Evolutionary conservation across 1,140 invertebrate genomes (phyloP).

Genomic region (Yoshiicerus persimilis): DNA sequence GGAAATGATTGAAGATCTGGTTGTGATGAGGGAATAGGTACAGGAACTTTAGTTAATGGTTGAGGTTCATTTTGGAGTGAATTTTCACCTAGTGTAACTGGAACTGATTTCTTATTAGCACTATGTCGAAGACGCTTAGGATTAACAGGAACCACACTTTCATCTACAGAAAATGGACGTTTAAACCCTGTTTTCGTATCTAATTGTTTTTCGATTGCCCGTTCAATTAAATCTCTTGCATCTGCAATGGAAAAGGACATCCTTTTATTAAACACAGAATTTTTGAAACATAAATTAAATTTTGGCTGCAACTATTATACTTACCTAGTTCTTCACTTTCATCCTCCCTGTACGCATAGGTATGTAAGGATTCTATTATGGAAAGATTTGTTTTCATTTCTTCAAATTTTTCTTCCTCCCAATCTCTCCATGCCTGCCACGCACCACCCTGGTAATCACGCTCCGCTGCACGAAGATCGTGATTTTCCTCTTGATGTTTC

Average conservation of each 20-base stretch:
- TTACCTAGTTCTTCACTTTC: neutral
- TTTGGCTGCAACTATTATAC: too few species aligned
- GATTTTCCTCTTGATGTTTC: constrained; percentile 26
- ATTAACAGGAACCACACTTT: neutral
- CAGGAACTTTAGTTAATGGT: neutral
- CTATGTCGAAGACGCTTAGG: neutral
- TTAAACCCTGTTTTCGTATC: neutral
- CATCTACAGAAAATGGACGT: neutral
- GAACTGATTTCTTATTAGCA: neutral
- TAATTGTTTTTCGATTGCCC: neutral
- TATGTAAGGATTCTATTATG: constrained; percentile 28
- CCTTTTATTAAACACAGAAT: neutral
- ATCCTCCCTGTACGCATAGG: neutral
- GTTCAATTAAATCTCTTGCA: neutral
- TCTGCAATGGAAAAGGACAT: neutral
- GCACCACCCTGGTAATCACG: constrained; percentile 31
- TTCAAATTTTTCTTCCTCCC: neutral
- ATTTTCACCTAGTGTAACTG: neutral
- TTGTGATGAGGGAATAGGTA: neutral
- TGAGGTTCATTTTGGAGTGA: neutral
- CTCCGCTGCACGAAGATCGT: neutral
- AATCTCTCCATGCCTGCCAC: constrained; percentile 8
- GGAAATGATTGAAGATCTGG: neutral
- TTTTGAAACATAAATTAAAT: too few species aligned
- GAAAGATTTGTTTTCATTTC: neutral